A percentile compares a stretch with the other conserved stretches of the same genome.
Conservation (phyloP, 2,888 invertebrate species). For the Embidobia sp. region DNA sequence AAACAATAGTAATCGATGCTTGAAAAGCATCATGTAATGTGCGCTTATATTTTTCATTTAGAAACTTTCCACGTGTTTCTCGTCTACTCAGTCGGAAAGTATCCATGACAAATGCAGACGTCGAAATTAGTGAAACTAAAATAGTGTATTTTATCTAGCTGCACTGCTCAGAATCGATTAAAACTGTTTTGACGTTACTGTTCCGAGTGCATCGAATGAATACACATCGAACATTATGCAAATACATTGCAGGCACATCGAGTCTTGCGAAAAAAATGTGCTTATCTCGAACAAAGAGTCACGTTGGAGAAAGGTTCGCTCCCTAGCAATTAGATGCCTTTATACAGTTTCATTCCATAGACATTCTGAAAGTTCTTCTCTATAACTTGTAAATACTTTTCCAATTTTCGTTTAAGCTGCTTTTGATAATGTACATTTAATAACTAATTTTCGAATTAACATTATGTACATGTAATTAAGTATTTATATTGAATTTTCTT, state of each 20-base stretch:
- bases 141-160: conserved; percentile 18
- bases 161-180: conserved; percentile 23
- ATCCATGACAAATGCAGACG: conserved; percentile 38
- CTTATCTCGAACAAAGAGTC: conserved; percentile 31
- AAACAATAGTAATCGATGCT: too few species aligned
- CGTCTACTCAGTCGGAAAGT: conserved; percentile 12
- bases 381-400: too few species aligned
- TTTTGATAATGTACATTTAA: too few species aligned
- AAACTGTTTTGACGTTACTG: conserved; percentile 37
- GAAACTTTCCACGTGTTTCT: conserved; percentile 45
- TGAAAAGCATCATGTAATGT: too few species aligned
- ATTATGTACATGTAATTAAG: too few species aligned
- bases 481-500: too few species aligned
- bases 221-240: conserved; percentile 40
- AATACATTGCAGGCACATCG: neutral
- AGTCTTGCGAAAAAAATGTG: conserved; percentile 18
- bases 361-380: too few species aligned
- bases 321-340: neutral
- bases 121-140: conserved; percentile 46
- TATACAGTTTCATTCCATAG: neutral
- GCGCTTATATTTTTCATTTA: conserved; percentile 38
- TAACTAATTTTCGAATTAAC: too few species aligned
- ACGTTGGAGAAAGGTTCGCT: conserved; percentile 13
- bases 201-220: conserved; percentile 41
- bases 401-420: too few species aligned